Evolutionary conservation across 2,888 invertebrate species (phyloP), one percentile per base, ranked within the genome.

Genomic region (Nebria salina): DNA sequence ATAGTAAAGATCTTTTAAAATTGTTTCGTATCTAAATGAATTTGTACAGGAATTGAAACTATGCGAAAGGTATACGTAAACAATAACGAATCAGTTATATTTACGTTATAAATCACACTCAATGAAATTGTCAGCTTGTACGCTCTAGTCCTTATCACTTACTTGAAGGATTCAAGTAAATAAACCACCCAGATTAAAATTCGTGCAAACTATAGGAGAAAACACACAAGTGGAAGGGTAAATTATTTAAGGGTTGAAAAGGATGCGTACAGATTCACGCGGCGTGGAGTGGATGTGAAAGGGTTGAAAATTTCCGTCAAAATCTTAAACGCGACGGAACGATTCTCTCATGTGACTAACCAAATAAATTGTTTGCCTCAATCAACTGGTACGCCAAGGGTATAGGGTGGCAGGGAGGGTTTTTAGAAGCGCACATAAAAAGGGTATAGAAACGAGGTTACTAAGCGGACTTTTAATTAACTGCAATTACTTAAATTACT

Each of bases 291-390:
- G 25, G 70, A 75, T 20, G 72, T 54, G 54, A 20, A 73, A 66
- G 34, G 75, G 75, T 43, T 75, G 80, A 80, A 80, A 80, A 75
- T 80, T 75, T 74, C 34, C 54, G 54, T 54, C 11, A 80, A 75
- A 80, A 80, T 80, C 80, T 80, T 80, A 75, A 80, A 75, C 80
- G 74, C 80, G 75, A 72, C 2, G 25, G 34, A 64, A 64, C 20
- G 34, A 15, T 25, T n/a, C 72, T 65, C 78, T 78, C 78, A 78
- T 78, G 78, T 78, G 75, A 80, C 80, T 80, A 80, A 80, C 80
- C 80, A 80, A 80, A 80, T 80, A 80, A 80, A 80, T 80, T 80
- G 80, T 80, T 80, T 80, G 80, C 80, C 64, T 80, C 80, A 80
- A 80, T 80, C 75, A 75, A 75, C 20, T 25, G 74, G 41, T 43